These are phyloP conservation scores for Nomada fabriciana DNA, from an alignment of 2,888 invertebrate genomes.

Conservation along the genomic window DNA sequence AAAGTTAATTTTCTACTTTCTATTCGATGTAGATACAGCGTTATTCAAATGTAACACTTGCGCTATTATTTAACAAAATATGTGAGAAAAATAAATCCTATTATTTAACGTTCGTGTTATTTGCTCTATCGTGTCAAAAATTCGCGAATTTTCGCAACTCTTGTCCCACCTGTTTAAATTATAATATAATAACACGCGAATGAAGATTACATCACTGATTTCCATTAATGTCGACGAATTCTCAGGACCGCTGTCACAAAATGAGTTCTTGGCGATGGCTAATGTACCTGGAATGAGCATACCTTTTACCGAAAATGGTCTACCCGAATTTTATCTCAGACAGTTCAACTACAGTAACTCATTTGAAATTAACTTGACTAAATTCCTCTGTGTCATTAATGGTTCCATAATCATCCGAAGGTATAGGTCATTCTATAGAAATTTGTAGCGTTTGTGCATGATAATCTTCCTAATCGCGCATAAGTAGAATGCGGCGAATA, in stretches of 20 bases:
- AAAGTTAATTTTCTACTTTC: no score
- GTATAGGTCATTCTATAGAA: not conserved
- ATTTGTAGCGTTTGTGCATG: not conserved
- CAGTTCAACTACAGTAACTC: slow-evolving; percentile 2
- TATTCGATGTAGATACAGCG: no score
- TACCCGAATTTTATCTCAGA: slow-evolving; percentile 27
- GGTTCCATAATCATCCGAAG: not conserved
- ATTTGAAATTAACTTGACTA: slow-evolving; percentile 9
- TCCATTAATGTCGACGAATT: slow-evolving; percentile 37
- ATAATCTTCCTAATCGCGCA: not conserved
- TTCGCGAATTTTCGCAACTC: slow-evolving; percentile 23
- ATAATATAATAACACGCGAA: slow-evolving; percentile 57
- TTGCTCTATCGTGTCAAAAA: not conserved
- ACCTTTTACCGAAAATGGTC: slow-evolving; percentile 36
- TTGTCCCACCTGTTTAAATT: slow-evolving; percentile 70
- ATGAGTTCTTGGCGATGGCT: slow-evolving; percentile 37
- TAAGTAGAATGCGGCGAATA: not conserved
- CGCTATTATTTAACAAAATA: not conserved
- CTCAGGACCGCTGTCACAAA: slow-evolving; percentile 29
- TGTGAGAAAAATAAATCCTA: no score
- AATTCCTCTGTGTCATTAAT: not conserved
- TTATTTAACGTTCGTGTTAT: no score
- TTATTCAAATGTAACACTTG: not conserved
- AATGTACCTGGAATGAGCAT: slow-evolving; percentile 34
- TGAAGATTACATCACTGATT: slow-evolving; percentile 67